A percentile compares a stretch with the other conserved stretches of the same genome.
phyloP scores from a whole-genome alignment of 2,888 invertebrate species.

The Chorisops tibialis region DNA sequence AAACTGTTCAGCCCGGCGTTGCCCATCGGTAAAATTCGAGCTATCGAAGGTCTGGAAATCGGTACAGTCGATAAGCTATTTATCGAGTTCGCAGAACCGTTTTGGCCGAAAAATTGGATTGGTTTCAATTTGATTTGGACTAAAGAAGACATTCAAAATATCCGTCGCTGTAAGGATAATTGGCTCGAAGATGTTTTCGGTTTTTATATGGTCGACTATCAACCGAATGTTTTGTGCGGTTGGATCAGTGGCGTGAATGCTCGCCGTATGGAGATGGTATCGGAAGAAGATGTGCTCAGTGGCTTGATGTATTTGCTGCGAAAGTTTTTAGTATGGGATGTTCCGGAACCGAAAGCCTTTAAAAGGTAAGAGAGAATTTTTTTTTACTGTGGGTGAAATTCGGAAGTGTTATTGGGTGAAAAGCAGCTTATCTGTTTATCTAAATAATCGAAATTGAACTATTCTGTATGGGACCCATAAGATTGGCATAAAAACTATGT shows the following conservation, averaged over 20 bases:
- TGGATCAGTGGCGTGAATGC: slow-evolving; percentile 69
- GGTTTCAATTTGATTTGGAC: slow-evolving; percentile 61
- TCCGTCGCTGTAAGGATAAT: slow-evolving; percentile 44
- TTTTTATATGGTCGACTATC: slow-evolving; percentile 63
- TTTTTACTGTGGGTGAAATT: slow-evolving; percentile 56
- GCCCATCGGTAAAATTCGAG: slow-evolving; percentile 52
- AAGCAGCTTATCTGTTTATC: too few relatives aligned
- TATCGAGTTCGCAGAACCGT: slow-evolving; percentile 58
- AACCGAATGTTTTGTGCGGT: slow-evolving; percentile 62
- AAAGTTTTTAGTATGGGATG: slow-evolving; percentile 46
- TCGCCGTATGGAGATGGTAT: slow-evolving; percentile 59
- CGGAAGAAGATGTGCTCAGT: slow-evolving; percentile 53
- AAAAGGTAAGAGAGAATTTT: slow-evolving; percentile 26
- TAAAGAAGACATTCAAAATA: slow-evolving; percentile 51
- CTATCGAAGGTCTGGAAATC: slow-evolving; percentile 57
- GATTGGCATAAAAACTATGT: too few relatives aligned
- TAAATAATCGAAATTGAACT: too few relatives aligned
- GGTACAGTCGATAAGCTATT: slow-evolving; percentile 64
- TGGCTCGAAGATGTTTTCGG: slow-evolving; percentile 68
- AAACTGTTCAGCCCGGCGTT: slow-evolving; percentile 55
- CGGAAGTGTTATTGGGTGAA: too few relatives aligned
- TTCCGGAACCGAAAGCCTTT: slow-evolving; percentile 43
- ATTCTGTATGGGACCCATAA: too few relatives aligned
- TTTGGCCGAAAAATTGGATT: slow-evolving; percentile 58
- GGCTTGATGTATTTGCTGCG: slow-evolving; percentile 48